Evolutionary conservation across 1,140 invertebrate genomes (phyloP).

Genomic region (Meloidogyne hapla): DNA sequence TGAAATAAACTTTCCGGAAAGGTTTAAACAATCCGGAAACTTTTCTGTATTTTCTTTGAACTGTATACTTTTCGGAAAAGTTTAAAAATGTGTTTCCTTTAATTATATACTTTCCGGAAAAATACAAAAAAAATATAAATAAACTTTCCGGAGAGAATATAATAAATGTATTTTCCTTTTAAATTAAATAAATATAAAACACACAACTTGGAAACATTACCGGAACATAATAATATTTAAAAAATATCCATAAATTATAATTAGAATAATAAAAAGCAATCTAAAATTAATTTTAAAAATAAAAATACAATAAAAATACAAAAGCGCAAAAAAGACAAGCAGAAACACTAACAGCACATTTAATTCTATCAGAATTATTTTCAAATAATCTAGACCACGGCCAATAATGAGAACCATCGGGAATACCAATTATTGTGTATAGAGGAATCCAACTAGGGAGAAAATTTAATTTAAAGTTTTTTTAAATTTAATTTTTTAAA

Average conservation of each 20-base stretch:
- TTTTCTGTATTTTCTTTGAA: too few relatives aligned
- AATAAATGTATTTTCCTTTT: not conserved
- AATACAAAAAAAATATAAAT: too few relatives aligned
- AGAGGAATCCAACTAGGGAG: conserved; percentile 54
- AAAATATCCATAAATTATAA: conserved; percentile 52
- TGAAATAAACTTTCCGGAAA: too few relatives aligned
- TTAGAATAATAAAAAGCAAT: conserved; percentile 52
- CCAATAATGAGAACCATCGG: conserved; percentile 61
- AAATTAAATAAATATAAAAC: not conserved
- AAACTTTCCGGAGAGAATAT: too few relatives aligned
- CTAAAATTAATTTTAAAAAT: conserved; percentile 47
- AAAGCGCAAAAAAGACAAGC: conserved; percentile 42
- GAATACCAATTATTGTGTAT: conserved; percentile 57
- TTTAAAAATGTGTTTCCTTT: too few relatives aligned
- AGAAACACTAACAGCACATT: conserved; percentile 52
- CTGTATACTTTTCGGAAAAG: too few relatives aligned
- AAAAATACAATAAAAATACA: conserved; percentile 9
- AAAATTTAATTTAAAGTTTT: too few relatives aligned
- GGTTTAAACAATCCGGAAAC: too few relatives aligned
- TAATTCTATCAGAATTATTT: conserved; percentile 55
- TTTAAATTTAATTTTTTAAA: too few relatives aligned
- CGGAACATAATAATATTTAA: conserved; percentile 65
- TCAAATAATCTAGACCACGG: conserved; percentile 53
- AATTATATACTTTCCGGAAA: too few relatives aligned
- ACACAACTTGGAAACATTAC: conserved; percentile 61